Evolutionary conservation across 2,797 vertebrate genomes (phyloP), one percentile per base, ranked within the genome.

Genomic region (Podarcis siculus): DNA sequence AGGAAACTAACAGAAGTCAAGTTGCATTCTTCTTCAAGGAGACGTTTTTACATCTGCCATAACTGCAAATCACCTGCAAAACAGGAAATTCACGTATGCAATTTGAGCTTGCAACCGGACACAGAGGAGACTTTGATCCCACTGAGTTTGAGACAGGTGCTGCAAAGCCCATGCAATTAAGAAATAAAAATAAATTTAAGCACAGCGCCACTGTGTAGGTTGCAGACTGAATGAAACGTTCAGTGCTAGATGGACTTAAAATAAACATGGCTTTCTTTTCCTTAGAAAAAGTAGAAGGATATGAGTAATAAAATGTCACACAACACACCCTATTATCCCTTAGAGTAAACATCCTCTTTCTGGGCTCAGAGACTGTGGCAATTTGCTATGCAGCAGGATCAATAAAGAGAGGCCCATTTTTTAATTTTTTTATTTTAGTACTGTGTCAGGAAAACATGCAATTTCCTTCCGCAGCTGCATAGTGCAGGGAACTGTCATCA

Each of bases 271-370:
- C 30, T 81, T 88, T 83, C 67, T 61, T 35, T 84, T 71, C 69
- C 87, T 80, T 85, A 39, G 73, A 37, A 83, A 88, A 83, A 88
- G 77, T 49, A 79, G 19, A 37, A 85, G 83, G 88, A 85, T 81
- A 77, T 89, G 88, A 89, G 88, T 89, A 85, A 89, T 71, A 81
- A 81, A 86, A 89, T 55, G 77, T 32, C 78, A 82, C 78, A 37
- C 71, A 37, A 37, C 71, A 85, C 88, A 86, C 83, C 88, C 88
- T 89, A 32, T 85, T 82, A 89, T 89, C 76, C 55, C 66, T 45
- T 49, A 75, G 75, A 73, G 76, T 76, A 88, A 88, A 84, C 79
- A 86, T 86, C 88, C 78, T 81, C 37, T 35, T 30, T 45, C 27
- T 30, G 77, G 64, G 30, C 45, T 27, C 13, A 5, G 45, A 8